These are phyloP conservation scores for Hypomecis punctinalis DNA, from an alignment of 2,888 invertebrate genomes.

Conservation along the genomic window DNA sequence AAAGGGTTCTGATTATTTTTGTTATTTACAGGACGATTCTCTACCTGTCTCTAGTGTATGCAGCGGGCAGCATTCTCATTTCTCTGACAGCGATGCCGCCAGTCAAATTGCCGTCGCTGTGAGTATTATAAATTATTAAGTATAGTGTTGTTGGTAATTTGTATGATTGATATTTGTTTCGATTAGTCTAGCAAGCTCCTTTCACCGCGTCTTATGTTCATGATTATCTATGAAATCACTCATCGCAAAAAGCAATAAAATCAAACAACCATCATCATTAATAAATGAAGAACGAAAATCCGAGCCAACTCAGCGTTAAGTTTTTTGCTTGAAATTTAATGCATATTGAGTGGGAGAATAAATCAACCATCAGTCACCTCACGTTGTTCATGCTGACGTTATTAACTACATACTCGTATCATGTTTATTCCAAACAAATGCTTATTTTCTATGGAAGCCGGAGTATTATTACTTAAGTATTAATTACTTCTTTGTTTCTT, in stretches of 20 bases:
- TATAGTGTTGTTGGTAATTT: neutral
- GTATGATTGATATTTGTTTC: neutral
- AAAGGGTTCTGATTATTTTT: neutral
- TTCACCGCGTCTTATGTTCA: neutral
- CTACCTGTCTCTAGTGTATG: conserved; percentile 94
- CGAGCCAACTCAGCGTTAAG: too few species aligned
- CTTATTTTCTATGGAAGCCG: too few species aligned
- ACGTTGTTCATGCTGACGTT: too few species aligned
- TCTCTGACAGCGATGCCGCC: conserved; percentile 88
- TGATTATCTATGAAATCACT: neutral
- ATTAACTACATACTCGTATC: too few species aligned
- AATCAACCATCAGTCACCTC: too few species aligned
- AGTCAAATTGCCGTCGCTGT: conserved; percentile 85
- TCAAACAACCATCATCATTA: too few species aligned
- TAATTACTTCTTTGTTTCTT: too few species aligned
- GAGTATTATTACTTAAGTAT: too few species aligned
- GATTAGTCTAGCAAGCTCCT: neutral
- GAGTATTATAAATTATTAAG: conserved; percentile 50
- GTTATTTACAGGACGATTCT: conserved; percentile 89
- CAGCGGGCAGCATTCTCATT: conserved; percentile 91
- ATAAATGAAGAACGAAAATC: too few species aligned
- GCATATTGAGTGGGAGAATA: too few species aligned
- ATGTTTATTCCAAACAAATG: too few species aligned
- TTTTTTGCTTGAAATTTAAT: too few species aligned
- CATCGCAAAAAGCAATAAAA: neutral